These are phyloP conservation scores for Sebastes umbrosus DNA, from an alignment of 2,797 vertebrate genomes.

Conservation along the genomic window DNA sequence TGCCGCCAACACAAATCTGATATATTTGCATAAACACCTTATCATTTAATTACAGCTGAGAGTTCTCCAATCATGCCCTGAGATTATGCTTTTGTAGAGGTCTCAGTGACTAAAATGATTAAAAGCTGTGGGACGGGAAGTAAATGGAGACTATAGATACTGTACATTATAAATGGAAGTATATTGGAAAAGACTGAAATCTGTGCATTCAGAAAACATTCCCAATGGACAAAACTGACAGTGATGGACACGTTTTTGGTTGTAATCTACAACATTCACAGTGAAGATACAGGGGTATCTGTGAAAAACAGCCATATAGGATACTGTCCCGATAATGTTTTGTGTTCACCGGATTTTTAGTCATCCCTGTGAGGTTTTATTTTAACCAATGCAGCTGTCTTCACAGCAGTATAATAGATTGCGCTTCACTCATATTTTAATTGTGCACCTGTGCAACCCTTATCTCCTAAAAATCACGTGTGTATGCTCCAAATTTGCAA, in stretches of 20 bases:
- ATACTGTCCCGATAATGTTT: neutral
- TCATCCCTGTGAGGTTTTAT: neutral
- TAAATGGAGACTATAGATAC: slow-evolving; percentile 4
- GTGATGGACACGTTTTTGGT: no score
- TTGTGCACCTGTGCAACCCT: neutral
- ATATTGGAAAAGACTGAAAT: neutral
- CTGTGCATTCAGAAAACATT: neutral
- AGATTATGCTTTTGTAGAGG: slow-evolving; percentile 55
- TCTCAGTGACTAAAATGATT: slow-evolving; percentile 57
- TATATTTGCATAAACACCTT: slow-evolving; percentile 79
- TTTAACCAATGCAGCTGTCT: neutral
- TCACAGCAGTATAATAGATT: neutral
- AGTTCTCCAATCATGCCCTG: slow-evolving; percentile 60
- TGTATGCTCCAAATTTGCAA: neutral
- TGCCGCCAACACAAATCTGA: slow-evolving; percentile 67
- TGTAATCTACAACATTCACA: neutral
- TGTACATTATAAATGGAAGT: neutral
- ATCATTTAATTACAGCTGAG: slow-evolving; percentile 78
- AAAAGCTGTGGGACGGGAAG: slow-evolving; percentile 23
- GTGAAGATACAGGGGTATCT: neutral
- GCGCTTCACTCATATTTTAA: neutral
- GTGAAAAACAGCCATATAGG: neutral
- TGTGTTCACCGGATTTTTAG: neutral
- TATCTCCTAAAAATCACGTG: neutral
- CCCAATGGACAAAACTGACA: neutral